Conservation (phyloP, 2,797 vertebrate genomes). For the Trachurus trachurus region DNA sequence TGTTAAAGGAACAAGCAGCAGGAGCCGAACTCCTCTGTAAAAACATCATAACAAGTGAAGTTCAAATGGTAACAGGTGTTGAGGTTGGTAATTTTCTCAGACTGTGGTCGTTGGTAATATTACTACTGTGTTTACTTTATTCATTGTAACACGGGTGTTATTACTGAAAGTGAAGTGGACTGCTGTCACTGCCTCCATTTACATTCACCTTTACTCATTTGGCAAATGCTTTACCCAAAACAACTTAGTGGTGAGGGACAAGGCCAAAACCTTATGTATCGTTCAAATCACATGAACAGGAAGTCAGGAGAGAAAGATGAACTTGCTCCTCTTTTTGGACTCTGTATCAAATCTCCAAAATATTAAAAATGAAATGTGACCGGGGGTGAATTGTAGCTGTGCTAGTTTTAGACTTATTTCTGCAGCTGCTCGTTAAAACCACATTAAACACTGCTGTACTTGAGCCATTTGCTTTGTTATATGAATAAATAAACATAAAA, state of each 20-base stretch:
- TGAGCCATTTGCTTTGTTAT: neutral
- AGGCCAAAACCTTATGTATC: neutral
- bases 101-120: neutral
- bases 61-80: slow-evolving; percentile 2
- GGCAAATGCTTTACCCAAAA: too few relatives aligned
- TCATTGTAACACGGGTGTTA: slow-evolving; percentile 1
- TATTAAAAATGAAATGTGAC: too few relatives aligned
- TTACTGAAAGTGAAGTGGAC: slow-evolving; percentile 12
- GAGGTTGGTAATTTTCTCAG: neutral
- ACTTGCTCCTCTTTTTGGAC: neutral
- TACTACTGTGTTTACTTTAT: slow-evolving; percentile 15
- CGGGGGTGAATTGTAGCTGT: neutral
- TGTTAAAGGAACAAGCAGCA: neutral
- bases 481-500: neutral
- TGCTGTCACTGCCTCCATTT: neutral
- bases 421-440: neutral
- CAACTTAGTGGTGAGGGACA: too few relatives aligned
- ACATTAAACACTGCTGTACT: neutral
- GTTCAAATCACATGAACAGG: neutral
- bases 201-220: too few relatives aligned
- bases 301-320: neutral
- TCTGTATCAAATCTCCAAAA: neutral
- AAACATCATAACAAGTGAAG: neutral
- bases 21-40: slow-evolving; percentile 23
- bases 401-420: neutral